Evolutionary conservation across 2,888 invertebrate species (phyloP).

Genomic region (Autographa pulchrina): DNA sequence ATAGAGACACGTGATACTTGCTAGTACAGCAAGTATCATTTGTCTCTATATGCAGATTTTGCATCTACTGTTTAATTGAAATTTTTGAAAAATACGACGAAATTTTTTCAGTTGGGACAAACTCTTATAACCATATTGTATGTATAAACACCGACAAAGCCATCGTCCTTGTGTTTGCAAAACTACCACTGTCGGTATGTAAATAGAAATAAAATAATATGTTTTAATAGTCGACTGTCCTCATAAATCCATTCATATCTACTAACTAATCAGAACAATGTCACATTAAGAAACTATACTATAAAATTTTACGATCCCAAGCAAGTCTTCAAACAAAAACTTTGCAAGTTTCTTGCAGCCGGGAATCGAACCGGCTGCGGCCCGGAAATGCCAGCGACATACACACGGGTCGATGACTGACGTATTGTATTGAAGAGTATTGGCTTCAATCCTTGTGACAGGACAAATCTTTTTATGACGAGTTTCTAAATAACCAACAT

Average conservation of each 20-base stretch:
- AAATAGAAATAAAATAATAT: background rate
- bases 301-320: slow-evolving; percentile 16
- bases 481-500: too few species aligned
- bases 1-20: too few species aligned
- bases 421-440: slow-evolving; percentile 14
- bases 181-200: too few species aligned
- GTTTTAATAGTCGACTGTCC: background rate
- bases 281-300: background rate
- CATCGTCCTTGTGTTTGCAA: background rate
- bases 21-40: too few species aligned
- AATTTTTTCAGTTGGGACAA: too few species aligned
- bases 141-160: too few species aligned
- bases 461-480: background rate
- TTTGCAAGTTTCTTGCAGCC: slow-evolving; percentile 16
- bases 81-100: too few species aligned
- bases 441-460: background rate
- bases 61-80: too few species aligned
- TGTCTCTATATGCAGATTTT: too few species aligned
- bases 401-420: slow-evolving; percentile 50
- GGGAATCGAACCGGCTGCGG: slow-evolving; percentile 49
- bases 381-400: slow-evolving; percentile 56
- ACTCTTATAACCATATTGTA: too few species aligned
- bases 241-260: background rate
- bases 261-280: background rate
- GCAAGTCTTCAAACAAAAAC: slow-evolving; percentile 46